Evolutionary conservation across 2,113 vertebrate species (phyloP), one percentile per base, ranked within the genome.

Genomic region (Mus spicilegus): DNA sequence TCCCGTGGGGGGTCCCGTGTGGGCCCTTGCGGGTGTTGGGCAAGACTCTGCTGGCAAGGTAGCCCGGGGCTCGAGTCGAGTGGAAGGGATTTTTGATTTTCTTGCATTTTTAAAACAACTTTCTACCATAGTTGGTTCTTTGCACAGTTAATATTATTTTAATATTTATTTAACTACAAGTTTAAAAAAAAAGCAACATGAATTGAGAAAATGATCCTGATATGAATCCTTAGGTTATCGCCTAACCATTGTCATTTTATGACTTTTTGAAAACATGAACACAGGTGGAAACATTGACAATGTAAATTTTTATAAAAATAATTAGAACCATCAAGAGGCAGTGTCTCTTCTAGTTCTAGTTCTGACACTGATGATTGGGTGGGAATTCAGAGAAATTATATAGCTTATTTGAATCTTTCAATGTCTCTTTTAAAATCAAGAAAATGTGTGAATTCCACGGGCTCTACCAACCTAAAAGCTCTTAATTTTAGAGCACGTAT

Each of bases 141-240:
- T 94, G 72, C n/a, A 87, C 0, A 80, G 51, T 86, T 51, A 63
- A 16, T 88, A 2, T 33, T 67, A 67, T 81, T 69, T 42, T 26
- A 19, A 61, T 84, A 84, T 46, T 87, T 49, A 36, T 87, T 93
- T 93, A 91, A 77, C 69, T 78, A 4, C 16, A 1, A 49, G 51
- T 90, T 90, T 88, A 82, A 58, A 86, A 94, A 94, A 80, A 49
- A 70, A 91, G 51, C 2, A 78, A 69, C 5, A 80, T 80, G 82
- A 95, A 17, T 42, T 42, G 17, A 75, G 5, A 4, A 90, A 54
- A 49, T 81, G 65, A 51, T 77, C 82, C 5, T 24, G 9, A 0
- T 24, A 54, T 91, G 22, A 61, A 17, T 9, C 4, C 39, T 36
- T 58, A 54, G 58, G 14, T 19, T 78, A 19, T 2, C 39, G 17